Base-by-base conservation (phyloP, 2,888 invertebrate genomes). In the Nasonia oneida region DNA sequence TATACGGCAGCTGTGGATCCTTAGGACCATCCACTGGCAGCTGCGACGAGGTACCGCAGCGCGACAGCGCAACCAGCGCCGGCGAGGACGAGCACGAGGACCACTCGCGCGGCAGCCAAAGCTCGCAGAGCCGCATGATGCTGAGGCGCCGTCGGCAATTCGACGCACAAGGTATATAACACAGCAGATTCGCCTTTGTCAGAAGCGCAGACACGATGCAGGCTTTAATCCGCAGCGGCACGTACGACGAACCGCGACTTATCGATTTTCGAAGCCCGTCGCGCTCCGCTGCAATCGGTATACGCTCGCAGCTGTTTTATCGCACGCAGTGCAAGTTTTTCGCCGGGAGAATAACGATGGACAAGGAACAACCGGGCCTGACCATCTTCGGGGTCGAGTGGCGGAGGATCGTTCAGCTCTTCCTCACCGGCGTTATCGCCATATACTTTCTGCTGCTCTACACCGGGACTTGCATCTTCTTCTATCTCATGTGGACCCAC, bases 1-100 rank as follows among this genome's bases (percentile, higher is more conserved):
- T 93, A n/a, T 92, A 93, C 83, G 91, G 91, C 81, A 89, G 90
- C 79, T 90, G 90, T 64, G 89, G 91, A 71, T 85, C 42, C 18
- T 42, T 39, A 89, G 87, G 90, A 33, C 86, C 90, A 33, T 92
- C 91, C 61, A 87, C 90, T 12, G 91, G 73, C n/a, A 90, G 90
- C 83, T 90, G 91, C 76, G 92, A 93, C 82, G 93, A 93, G 87
- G 89, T 92, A 14, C 89, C 93, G 83, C 93, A 93, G 86, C 92
- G 93, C 15, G 93, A 93, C 88, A 93, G 93, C 83, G 93, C 93
- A 14, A 93, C 93, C 5, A 93, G 93, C 86, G 93, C 93, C 3
- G 93, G 93, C 0, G 93, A 93, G 84, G 93, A 93, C 74, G 93
- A 93, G 53, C 90, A 91, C 2, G 91, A 92, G 50, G 90, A 90